Evolutionary conservation across 2,113 vertebrate genomes (phyloP), one percentile per base, ranked within the genome.

Genomic region (Hyla sarda): DNA sequence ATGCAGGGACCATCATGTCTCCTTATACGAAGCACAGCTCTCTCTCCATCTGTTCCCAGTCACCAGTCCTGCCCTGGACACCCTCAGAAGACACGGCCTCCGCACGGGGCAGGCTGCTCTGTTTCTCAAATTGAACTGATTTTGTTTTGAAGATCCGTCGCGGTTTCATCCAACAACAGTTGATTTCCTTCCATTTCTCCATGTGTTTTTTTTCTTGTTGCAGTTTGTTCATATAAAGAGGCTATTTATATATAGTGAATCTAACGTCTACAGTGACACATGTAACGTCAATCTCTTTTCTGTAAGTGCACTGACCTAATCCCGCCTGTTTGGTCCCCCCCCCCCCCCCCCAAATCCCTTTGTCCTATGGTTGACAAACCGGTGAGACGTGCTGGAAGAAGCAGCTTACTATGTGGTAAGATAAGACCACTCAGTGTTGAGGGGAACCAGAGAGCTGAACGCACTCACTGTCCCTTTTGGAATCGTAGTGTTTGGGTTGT

Each of bases 1-100:
- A 73, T 86, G 84, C 84, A 81, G 76, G 84, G 84, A 86, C 84
- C 84, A 81, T 58, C 48, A 54, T 50, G 25, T 72, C 76, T 79
- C 76, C 76, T 72, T 28, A n/a, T 48, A 41, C 50, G 41, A 62
- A 81, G 84, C 77, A 86, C 84, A 81, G 65, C 65, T 54, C 77
- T 86, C 77, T 86, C 16, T 25, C 32, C 23, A n/a, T 37, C 75
- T 5, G 37, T 52, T 69, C 62, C 30, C 30, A 41, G 11, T 69
- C 71, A 30, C 14, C 65, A 45, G 19, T 25, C 14, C 76, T 86
- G 45, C 30, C 45, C 41, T 23, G 21, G 82, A 71, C 54, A n/a
- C 56, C 2, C 69, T 8, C 69, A 67, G 8, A 58, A 16, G 52
- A 60, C 1, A 5, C 76, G 10, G 14, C 10, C 60, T 73, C 50